A percentile compares a stretch with the other conserved stretches of the same genome.
phyloP scores from a whole-genome alignment of 1,140 invertebrate species.

The Drosophila willistoni region DNA sequence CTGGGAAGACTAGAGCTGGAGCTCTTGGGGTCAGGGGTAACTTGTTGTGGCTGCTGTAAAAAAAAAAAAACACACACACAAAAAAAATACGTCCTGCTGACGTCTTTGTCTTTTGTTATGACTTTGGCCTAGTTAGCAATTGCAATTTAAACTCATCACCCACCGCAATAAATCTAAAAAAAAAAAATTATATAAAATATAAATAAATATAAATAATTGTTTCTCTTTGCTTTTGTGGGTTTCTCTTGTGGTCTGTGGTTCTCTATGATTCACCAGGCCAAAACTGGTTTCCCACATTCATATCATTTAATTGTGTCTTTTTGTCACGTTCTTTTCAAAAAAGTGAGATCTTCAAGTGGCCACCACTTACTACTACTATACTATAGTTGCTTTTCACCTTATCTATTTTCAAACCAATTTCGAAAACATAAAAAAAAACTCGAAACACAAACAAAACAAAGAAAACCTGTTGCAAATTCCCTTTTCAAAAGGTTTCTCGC shows the following conservation, averaged over 20 bases:
- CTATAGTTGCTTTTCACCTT: slow-evolving; percentile 8
- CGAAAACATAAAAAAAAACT: background rate
- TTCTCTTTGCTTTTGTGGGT: slow-evolving; percentile 34
- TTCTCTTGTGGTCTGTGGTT: slow-evolving; percentile 27
- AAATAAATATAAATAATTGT: slow-evolving; percentile 47
- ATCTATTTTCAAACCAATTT: slow-evolving; percentile 27
- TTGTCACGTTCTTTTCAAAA: slow-evolving; percentile 75
- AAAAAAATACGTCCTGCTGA: slow-evolving; percentile 52
- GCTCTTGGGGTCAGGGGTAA: slow-evolving; percentile 4
- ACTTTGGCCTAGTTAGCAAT: slow-evolving; percentile 62
- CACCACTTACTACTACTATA: slow-evolving; percentile 10
- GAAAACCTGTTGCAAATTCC: slow-evolving; percentile 57
- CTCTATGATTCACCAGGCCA: slow-evolving; percentile 63
- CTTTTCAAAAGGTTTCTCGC: slow-evolving; percentile 31
- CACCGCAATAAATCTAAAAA: slow-evolving; percentile 22
- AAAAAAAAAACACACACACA: background rate
- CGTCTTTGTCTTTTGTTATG: slow-evolving; percentile 70
- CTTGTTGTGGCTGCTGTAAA: slow-evolving; percentile 37
- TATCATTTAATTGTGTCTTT: slow-evolving; percentile 42
- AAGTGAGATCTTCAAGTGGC: slow-evolving; percentile 71
- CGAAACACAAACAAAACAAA: slow-evolving; percentile 7
- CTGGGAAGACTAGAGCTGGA: slow-evolving; percentile 2
- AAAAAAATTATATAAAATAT: slow-evolving; percentile 34
- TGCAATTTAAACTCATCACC: slow-evolving; percentile 35
- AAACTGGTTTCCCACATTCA: slow-evolving; percentile 70